Base-by-base conservation (phyloP, 2,797 vertebrate species). In the Xyrichtys novacula region DNA sequence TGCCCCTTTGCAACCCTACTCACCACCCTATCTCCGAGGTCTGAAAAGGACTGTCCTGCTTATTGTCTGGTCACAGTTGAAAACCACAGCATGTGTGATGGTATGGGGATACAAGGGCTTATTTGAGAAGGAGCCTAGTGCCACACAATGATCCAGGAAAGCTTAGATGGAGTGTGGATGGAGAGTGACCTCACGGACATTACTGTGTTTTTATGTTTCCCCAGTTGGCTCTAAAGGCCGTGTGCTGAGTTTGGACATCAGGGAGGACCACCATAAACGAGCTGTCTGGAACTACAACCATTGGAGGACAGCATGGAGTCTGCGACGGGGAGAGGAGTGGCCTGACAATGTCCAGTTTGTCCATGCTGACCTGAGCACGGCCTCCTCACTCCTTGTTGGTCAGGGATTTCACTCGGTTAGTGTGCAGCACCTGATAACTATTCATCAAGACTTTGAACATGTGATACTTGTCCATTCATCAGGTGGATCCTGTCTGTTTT, bases 301-400 rank as follows among this genome's bases (percentile, higher is more conserved):
- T 16, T 97, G 97, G 96, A 74, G 94, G 72, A 69, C 86, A 3
- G 88, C 95, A 0, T 99, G 97, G 97, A 68, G 80, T 50, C 76
- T 94, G 65, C 88, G 93, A 6, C 92, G 90, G 29, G 74, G 32
- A 7, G 86, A 94, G 14, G 80, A 95, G 38, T 98, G 97, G 97
- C 96, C 96, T 5, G 92, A 97, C 80, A 98, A 98, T 0, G 94
- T 98, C 70, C 81, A 89, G 36, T 99, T 98, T 77, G 85, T 95
- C 76, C 85, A 90, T 32, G 90, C 93, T 17, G 95, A 98, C 85
- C 89, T 98, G 65, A 59, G 74, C 65, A 57, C 64, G 34, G 93
- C 95, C 10, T 84, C 90, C 50, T 60, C 85, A 0, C 93, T 96
- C 63, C 89, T 97, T 28, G 81, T 89, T 22, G 93, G 91, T n/a